A percentile compares a stretch with the other conserved stretches of the same genome.
These are phyloP conservation scores for Drosophila tanythrix DNA, from an alignment of 2,888 invertebrate species.

Conservation along the genomic window DNA sequence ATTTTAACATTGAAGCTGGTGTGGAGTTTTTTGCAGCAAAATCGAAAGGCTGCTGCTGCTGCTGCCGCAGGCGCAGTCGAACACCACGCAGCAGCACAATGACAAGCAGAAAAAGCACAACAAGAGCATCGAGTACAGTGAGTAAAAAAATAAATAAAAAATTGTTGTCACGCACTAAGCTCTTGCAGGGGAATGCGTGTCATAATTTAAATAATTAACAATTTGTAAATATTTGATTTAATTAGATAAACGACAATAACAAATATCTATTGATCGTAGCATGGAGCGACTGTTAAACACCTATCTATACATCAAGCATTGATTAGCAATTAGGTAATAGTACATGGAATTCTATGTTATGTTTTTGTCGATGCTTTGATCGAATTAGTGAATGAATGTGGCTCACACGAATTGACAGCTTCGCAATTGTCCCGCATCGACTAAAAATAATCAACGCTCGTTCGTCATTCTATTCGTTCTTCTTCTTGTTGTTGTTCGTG, in stretches of 20 bases:
- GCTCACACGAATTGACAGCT: slow-evolving; percentile 18
- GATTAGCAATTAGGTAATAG: slow-evolving; percentile 2
- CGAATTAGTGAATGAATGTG: slow-evolving; percentile 35
- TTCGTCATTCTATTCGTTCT: slow-evolving; percentile 35
- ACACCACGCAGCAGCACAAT: slow-evolving; percentile 30
- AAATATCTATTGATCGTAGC: background rate
- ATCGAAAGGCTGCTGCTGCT: slow-evolving; percentile 36
- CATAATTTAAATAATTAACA: background rate
- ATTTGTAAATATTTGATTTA: background rate
- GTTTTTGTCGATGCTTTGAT: slow-evolving; percentile 15
- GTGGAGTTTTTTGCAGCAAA: slow-evolving; percentile 33
- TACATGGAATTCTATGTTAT: background rate
- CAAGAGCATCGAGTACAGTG: slow-evolving; percentile 19
- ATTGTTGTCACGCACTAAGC: slow-evolving; percentile 2
- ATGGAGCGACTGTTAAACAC: background rate
- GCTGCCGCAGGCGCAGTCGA: slow-evolving; percentile 33
- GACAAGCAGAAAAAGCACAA: slow-evolving; percentile 38
- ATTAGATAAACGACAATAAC: background rate
- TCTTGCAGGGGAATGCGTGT: background rate
- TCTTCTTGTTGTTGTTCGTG: slow-evolving; percentile 9
- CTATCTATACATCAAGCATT: background rate
- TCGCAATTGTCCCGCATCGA: slow-evolving; percentile 10
- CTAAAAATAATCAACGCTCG: slow-evolving; percentile 64
- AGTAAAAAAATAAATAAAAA: background rate
- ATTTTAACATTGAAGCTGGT: slow-evolving; percentile 58